phyloP scores from a whole-genome alignment of 2,888 invertebrate species.

The Nomada fucata region DNA sequence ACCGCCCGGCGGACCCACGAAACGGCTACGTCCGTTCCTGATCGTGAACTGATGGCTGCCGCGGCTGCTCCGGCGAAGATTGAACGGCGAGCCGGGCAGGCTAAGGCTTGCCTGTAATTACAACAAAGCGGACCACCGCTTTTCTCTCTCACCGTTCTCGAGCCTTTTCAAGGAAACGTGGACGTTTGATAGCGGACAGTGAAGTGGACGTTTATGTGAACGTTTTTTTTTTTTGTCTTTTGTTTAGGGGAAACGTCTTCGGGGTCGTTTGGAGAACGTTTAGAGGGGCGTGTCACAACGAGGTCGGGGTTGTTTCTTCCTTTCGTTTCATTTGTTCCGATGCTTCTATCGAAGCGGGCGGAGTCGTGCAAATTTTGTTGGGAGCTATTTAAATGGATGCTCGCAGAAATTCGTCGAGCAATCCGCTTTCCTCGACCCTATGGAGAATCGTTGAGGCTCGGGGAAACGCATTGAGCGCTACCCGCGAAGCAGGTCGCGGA shows the following conservation, averaged over 20 bases:
- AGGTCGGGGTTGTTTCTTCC: no score
- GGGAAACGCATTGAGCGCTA: no score
- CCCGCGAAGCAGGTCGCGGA: no score
- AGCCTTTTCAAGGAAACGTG: conserved; percentile 23
- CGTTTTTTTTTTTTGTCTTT: background rate
- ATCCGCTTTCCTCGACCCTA: no score
- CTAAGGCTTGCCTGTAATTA: conserved; percentile 95
- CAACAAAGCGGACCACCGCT: conserved; percentile 72
- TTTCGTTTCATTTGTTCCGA: no score
- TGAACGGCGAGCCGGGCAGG: conserved; percentile 98
- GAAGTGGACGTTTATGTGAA: background rate
- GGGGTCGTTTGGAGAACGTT: no score
- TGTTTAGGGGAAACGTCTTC: background rate
- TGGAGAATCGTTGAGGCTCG: no score
- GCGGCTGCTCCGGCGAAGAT: conserved; percentile 94
- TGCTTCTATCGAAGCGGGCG: no score
- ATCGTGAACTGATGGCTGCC: conserved; percentile 97
- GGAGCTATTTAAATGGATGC: no score
- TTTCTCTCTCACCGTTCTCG: conserved; percentile 65
- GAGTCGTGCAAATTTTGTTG: no score
- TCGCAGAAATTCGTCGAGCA: no score
- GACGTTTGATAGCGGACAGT: conserved; percentile 4
- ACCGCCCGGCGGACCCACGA: conserved; percentile 91
- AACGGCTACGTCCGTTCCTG: conserved; percentile 91
- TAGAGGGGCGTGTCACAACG: no score